A percentile compares a stretch with the other conserved stretches of the same genome.
phyloP scores from a whole-genome alignment of 2,888 invertebrate genomes.

The Gisinianus flammeolus region DNA sequence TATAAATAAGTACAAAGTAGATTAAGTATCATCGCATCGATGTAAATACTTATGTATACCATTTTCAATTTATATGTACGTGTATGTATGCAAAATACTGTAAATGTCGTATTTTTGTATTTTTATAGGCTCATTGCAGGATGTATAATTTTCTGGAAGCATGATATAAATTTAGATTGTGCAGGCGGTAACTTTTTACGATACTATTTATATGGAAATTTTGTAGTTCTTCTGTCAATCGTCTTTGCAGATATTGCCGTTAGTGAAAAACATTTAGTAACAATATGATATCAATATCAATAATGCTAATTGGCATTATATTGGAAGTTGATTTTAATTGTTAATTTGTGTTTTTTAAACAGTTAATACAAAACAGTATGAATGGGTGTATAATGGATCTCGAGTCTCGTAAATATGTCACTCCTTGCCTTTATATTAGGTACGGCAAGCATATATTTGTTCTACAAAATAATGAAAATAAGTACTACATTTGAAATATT shows the following conservation, averaged over 20 bases:
- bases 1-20: too few relatives aligned
- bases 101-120: background rate
- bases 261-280: too few relatives aligned
- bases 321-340: too few relatives aligned
- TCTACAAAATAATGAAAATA: background rate
- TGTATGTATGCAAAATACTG: too few relatives aligned
- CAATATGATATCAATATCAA: too few relatives aligned
- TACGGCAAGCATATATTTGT: constrained; percentile 31
- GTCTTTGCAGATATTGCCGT: constrained; percentile 61
- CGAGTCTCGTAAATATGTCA: constrained; percentile 53
- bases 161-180: constrained; percentile 65
- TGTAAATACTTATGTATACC: too few relatives aligned
- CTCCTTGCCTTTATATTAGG: constrained; percentile 57
- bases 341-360: too few relatives aligned
- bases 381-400: constrained; percentile 59
- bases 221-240: constrained; percentile 60
- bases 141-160: constrained; percentile 56
- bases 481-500: background rate
- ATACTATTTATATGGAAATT: constrained; percentile 72
- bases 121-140: constrained; percentile 54
- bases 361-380: constrained; percentile 53
- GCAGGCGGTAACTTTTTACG: constrained; percentile 75
- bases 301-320: too few relatives aligned
- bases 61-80: too few relatives aligned
- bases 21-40: too few relatives aligned